A percentile compares a stretch with the other conserved stretches of the same genome.
Conservation (phyloP, 2,113 vertebrate species). For the Syngnathus typhle region DNA sequence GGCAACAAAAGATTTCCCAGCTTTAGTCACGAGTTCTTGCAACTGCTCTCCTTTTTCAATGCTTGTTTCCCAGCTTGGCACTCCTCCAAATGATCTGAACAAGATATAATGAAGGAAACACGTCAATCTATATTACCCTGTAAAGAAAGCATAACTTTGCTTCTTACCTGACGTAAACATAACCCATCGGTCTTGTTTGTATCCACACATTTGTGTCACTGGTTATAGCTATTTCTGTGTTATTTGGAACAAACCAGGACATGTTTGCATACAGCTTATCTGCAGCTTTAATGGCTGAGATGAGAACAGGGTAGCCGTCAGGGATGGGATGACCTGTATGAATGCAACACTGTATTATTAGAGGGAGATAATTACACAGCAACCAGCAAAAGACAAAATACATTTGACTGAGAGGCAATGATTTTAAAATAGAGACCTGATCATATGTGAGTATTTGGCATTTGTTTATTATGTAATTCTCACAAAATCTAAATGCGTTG, state of each 20-base stretch:
- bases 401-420: background rate
- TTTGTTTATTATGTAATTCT: background rate
- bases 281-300: background rate
- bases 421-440: background rate
- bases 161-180: background rate
- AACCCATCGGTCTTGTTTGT: background rate
- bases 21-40: background rate
- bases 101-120: background rate
- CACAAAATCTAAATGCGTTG: background rate
- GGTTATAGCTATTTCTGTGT: background rate
- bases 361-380: background rate
- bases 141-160: background rate
- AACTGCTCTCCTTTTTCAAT: background rate
- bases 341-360: background rate
- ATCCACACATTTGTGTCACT: background rate
- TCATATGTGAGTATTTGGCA: background rate
- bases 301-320: background rate
- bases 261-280: background rate
- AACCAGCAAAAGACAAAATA: background rate
- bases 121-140: background rate
- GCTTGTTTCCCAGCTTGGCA: background rate
- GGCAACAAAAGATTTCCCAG: background rate
- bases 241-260: background rate
- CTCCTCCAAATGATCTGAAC: background rate
- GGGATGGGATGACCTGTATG: background rate